A percentile compares a stretch with the other conserved stretches of the same genome.
phyloP scores from a whole-genome alignment of 2,888 invertebrate genomes.

The Tenodera sinensis region DNA sequence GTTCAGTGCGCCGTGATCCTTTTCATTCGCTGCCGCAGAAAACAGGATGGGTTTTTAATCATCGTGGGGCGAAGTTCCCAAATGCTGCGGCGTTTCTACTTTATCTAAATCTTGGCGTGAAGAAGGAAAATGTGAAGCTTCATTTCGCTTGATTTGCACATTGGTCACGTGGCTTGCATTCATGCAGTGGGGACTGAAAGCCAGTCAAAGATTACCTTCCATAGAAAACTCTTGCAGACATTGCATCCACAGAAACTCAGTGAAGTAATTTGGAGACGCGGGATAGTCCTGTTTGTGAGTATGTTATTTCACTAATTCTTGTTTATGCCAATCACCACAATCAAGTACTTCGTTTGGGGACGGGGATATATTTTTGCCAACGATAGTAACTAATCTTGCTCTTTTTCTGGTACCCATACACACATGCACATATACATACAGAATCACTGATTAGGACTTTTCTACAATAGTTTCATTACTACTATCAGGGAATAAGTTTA shows the following conservation, averaged over 20 bases:
- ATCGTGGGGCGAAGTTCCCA: background rate
- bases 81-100: background rate
- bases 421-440: too few relatives aligned
- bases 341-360: too few relatives aligned
- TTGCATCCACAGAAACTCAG: background rate
- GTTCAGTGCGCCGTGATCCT: background rate
- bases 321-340: too few relatives aligned
- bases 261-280: too few relatives aligned
- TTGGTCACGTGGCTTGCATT: background rate
- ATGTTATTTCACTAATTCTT: too few relatives aligned
- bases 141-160: background rate
- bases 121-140: background rate
- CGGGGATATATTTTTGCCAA: too few relatives aligned
- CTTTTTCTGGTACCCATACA: too few relatives aligned
- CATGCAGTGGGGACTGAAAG: background rate
- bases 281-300: too few relatives aligned
- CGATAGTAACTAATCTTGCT: too few relatives aligned
- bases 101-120: background rate
- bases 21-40: background rate
- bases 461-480: too few relatives aligned
- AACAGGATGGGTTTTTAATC: background rate
- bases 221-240: background rate
- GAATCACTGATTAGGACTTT: too few relatives aligned
- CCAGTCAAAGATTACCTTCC: background rate
- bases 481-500: too few relatives aligned